Evolutionary conservation across 2,797 vertebrate species (phyloP).

Genomic region (Malurus splendens): DNA sequence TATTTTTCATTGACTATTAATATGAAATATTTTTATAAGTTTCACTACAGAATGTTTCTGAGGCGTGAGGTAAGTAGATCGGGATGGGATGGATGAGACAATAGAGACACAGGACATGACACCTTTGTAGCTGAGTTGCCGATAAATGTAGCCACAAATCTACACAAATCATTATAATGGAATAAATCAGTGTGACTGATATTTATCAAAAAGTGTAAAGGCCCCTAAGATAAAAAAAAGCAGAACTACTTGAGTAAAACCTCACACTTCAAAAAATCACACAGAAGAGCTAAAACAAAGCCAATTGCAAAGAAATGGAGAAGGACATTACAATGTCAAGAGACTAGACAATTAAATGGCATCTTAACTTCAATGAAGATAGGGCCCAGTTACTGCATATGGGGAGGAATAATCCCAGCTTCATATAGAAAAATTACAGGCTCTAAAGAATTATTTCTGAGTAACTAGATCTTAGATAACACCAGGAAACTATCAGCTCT

Average conservation of each 20-base stretch:
- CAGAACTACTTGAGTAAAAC: background rate
- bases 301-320: background rate
- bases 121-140: background rate
- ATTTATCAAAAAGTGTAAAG: background rate
- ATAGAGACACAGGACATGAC: background rate
- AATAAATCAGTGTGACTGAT: background rate
- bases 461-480: background rate
- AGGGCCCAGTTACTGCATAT: background rate
- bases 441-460: background rate
- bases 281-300: background rate
- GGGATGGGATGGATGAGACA: rapidly evolving
- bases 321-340: background rate
- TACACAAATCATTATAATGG: background rate
- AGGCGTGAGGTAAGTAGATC: rapidly evolving
- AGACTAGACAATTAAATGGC: background rate
- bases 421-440: background rate
- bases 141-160: background rate
- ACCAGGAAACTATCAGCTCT: background rate
- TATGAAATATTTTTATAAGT: background rate
- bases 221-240: background rate
- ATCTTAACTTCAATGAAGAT: background rate
- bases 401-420: background rate
- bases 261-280: background rate
- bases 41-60: background rate
- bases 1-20: background rate